Evolutionary conservation across 2,113 vertebrate genomes (phyloP).

Genomic region (Lynx canadensis): DNA sequence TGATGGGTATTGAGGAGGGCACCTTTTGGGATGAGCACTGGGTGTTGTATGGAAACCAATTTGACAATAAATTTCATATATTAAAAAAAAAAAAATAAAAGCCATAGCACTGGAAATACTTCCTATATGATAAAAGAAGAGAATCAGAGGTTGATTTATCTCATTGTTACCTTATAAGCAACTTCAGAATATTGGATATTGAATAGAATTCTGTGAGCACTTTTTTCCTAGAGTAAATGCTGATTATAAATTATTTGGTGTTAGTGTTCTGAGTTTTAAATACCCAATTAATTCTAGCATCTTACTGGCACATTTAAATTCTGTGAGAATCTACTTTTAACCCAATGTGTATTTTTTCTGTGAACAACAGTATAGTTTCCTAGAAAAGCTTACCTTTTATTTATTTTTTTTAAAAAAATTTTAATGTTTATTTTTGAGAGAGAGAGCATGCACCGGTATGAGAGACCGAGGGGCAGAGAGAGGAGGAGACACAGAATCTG

Average conservation of each 20-base stretch:
- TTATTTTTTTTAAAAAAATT: no score
- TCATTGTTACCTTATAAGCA: background rate
- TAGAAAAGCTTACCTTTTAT: background rate
- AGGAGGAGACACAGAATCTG: no score
- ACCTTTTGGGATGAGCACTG: no score
- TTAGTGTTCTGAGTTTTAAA: conserved; percentile 60
- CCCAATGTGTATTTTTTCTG: conserved; percentile 8
- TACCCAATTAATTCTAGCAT: background rate
- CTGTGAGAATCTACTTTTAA: conserved; percentile 39
- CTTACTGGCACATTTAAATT: conserved; percentile 23
- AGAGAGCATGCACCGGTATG: no score
- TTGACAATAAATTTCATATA: no score
- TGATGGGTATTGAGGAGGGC: no score
- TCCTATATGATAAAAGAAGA: conserved; percentile 7
- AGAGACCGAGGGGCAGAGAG: no score
- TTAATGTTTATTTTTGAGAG: no score
- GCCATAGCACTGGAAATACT: background rate
- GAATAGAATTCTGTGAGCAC: background rate
- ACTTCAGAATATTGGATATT: conserved; percentile 16
- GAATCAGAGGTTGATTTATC: conserved; percentile 7
- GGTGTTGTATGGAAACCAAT: no score
- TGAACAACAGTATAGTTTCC: conserved; percentile 17
- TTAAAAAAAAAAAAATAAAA: background rate
- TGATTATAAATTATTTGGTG: conserved; percentile 18
- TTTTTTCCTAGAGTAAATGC: background rate